A percentile compares a stretch with the other conserved stretches of the same genome.
Evolutionary conservation across 2,888 invertebrate species (phyloP).

Genomic region (Gerosis bhagava): DNA sequence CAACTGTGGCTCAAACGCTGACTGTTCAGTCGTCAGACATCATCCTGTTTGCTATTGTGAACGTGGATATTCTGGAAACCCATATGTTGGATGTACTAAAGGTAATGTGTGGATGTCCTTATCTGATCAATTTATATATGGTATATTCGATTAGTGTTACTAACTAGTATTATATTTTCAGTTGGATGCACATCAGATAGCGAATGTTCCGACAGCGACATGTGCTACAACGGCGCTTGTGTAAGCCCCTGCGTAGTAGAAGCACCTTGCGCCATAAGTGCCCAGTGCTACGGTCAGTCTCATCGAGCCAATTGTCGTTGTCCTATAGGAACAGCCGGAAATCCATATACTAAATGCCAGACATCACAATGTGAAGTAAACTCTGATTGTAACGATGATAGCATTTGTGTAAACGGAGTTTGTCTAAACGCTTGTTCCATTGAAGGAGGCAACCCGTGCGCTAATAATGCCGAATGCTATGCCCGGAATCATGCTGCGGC

Average conservation of each 20-base stretch:
- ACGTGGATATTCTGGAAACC: conserved; percentile 92
- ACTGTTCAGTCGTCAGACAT: conserved; percentile 91
- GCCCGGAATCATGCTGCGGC: conserved; percentile 90
- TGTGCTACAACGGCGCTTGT: conserved; percentile 92
- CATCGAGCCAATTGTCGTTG: conserved; percentile 93
- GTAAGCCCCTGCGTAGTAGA: conserved; percentile 90
- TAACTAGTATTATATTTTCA: conserved; percentile 53
- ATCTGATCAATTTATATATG: too few relatives aligned
- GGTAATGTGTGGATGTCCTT: conserved; percentile 58
- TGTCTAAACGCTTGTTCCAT: conserved; percentile 91
- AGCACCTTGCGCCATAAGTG: conserved; percentile 92
- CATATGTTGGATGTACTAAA: conserved; percentile 90
- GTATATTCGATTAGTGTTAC: neutral
- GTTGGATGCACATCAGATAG: conserved; percentile 92
- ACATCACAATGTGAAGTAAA: conserved; percentile 90
- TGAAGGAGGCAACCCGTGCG: conserved; percentile 87
- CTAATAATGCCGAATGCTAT: conserved; percentile 91
- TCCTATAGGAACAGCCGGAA: conserved; percentile 88
- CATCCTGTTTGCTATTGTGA: conserved; percentile 93
- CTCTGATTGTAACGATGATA: conserved; percentile 89
- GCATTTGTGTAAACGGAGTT: conserved; percentile 87
- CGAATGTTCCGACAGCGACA: conserved; percentile 90
- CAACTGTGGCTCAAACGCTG: conserved; percentile 91
- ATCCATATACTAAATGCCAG: conserved; percentile 90
- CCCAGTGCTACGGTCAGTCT: conserved; percentile 91